Evolutionary conservation across 2,113 vertebrate genomes (phyloP).

Genomic region (Petroica traversi): DNA sequence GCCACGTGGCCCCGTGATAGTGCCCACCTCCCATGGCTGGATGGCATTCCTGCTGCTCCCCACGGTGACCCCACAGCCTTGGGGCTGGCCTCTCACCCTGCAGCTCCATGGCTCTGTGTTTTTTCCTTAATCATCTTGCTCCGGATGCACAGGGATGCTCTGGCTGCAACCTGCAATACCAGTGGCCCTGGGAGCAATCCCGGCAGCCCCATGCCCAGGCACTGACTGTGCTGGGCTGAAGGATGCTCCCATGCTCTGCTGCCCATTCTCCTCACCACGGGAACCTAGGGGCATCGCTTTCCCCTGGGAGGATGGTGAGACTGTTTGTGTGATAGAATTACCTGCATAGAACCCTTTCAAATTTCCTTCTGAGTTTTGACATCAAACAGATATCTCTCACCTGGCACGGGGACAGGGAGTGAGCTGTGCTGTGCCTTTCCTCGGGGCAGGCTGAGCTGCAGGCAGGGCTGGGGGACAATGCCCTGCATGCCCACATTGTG

Average conservation of each 20-base stretch:
- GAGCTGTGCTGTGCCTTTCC: neutral
- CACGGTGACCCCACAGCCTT: neutral
- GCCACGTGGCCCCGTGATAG: accelerated
- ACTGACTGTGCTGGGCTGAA: neutral
- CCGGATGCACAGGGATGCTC: neutral
- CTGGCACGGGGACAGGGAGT: neutral
- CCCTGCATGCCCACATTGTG: accelerated
- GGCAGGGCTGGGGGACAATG: neutral
- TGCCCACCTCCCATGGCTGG: neutral
- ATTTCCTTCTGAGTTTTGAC: neutral
- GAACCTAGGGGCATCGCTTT: neutral
- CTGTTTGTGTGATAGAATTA: accelerated
- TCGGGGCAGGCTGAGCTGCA: neutral
- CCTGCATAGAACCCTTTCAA: neutral
- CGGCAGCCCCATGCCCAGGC: neutral
- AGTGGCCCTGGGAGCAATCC: neutral
- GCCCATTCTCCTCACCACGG: accelerated
- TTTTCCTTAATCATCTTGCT: neutral
- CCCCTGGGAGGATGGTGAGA: neutral
- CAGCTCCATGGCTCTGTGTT: accelerated
- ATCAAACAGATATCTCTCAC: neutral
- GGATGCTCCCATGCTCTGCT: neutral
- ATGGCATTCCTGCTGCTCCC: neutral
- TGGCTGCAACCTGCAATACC: neutral
- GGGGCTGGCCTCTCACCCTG: neutral